These are phyloP conservation scores for Diadophis punctatus DNA, from an alignment of 2,113 vertebrate species.

Conservation along the genomic window DNA sequence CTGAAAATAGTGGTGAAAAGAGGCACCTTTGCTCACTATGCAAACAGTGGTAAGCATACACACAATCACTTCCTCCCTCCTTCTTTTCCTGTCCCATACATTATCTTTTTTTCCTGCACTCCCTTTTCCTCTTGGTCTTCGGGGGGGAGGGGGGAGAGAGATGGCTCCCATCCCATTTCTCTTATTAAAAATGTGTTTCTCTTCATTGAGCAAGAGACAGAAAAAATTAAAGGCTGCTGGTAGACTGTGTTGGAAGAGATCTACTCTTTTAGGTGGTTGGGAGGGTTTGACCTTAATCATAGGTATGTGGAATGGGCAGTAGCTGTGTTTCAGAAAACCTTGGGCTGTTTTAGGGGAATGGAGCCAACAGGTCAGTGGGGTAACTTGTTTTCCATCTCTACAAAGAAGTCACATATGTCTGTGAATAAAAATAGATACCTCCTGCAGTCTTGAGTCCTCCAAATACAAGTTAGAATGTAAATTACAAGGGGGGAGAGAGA, in stretches of 20 bases:
- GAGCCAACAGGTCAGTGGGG: not conserved
- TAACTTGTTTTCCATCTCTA: not conserved
- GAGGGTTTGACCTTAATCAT: not conserved
- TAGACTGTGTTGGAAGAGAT: not conserved
- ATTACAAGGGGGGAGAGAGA: not conserved
- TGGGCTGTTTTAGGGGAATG: not conserved
- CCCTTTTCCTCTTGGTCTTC: not conserved
- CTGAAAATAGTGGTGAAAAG: not conserved
- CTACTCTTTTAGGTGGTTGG: not conserved
- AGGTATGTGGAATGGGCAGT: not conserved
- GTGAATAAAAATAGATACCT: not conserved
- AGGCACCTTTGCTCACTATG: not conserved
- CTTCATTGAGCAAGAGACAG: not conserved
- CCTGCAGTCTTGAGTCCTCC: not conserved
- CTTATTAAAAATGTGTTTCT: not conserved
- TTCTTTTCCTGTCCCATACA: not conserved
- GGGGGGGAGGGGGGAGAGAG: not conserved
- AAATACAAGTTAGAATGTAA: conserved; percentile 12
- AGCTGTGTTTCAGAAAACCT: not conserved
- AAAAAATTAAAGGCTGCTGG: not conserved
- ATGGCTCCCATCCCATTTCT: not conserved
- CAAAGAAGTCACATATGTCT: not conserved
- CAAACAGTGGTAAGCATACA: not conserved
- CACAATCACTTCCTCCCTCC: not conserved
- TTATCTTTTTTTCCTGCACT: not conserved